Evolutionary conservation across 2,888 invertebrate genomes (phyloP).

Genomic region (Hanleya hanleyi): DNA sequence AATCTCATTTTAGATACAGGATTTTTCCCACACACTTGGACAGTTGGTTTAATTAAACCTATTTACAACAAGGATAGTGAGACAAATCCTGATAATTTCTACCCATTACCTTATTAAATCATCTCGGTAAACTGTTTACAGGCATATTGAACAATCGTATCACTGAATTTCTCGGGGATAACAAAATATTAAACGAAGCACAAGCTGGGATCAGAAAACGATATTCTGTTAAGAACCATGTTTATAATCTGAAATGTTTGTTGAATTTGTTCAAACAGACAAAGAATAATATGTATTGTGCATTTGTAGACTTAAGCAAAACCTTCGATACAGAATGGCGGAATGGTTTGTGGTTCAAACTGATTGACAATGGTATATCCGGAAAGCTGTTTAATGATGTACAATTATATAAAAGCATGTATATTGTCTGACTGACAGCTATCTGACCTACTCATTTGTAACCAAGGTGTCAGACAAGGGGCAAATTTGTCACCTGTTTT

Average conservation of each 20-base stretch:
- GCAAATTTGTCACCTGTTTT: slow-evolving; percentile 1
- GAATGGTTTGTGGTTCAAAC: background rate
- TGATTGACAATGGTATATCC: background rate
- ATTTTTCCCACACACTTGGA: slow-evolving; percentile 10
- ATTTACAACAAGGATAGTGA: slow-evolving; percentile 17
- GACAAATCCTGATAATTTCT: slow-evolving; percentile 8
- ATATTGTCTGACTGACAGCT: background rate
- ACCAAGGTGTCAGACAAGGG: background rate
- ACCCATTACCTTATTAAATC: background rate
- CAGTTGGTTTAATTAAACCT: background rate
- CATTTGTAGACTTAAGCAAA: background rate
- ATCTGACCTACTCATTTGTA: background rate
- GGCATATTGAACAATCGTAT: background rate
- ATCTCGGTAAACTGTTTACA: background rate
- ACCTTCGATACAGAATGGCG: background rate
- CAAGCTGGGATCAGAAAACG: slow-evolving; percentile 9
- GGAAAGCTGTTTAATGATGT: background rate
- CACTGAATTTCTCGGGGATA: background rate
- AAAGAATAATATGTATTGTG: background rate
- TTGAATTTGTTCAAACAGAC: background rate
- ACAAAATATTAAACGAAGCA: background rate
- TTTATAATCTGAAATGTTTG: background rate
- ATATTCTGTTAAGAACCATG: background rate
- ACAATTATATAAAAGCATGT: background rate
- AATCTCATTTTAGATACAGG: background rate